Conservation (phyloP, 2,797 vertebrate genomes). For the Hylomyscus alleni region DNA sequence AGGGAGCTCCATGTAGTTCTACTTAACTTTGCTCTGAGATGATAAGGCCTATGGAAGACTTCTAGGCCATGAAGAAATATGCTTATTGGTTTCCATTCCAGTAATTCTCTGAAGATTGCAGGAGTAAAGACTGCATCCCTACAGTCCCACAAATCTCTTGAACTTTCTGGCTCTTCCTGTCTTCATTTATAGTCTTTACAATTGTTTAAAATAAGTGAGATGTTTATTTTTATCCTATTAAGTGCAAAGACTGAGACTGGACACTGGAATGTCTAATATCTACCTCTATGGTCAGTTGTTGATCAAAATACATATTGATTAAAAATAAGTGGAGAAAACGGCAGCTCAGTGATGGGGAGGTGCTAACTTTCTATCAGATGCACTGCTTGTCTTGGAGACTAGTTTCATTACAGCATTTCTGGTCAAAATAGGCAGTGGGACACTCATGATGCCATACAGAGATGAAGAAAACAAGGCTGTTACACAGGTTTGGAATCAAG, state of each 20-base stretch:
- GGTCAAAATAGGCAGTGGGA: not conserved
- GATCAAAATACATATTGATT: not conserved
- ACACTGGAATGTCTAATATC: not conserved
- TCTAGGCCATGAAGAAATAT: not conserved
- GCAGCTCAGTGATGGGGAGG: not conserved
- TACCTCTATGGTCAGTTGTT: not conserved
- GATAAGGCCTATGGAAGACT: not conserved
- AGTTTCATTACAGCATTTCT: not conserved
- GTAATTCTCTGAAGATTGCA: not conserved
- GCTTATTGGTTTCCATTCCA: not conserved
- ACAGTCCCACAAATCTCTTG: not conserved
- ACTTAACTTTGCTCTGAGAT: not conserved
- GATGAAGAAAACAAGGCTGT: not conserved
- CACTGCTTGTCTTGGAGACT: not conserved
- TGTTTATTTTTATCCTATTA: not conserved
- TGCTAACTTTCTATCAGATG: not conserved
- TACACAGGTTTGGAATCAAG: not conserved
- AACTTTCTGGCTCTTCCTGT: not conserved
- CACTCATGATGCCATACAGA: not conserved
- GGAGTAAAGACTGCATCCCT: slow-evolving; percentile 33
- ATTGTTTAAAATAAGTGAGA: slow-evolving; percentile 6
- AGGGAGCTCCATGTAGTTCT: not conserved
- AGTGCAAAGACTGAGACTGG: not conserved
- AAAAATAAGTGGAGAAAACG: not conserved
- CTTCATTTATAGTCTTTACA: not conserved